Evolutionary conservation across 2,797 vertebrate genomes (phyloP).

Genomic region (Enteromius fasciolatus): DNA sequence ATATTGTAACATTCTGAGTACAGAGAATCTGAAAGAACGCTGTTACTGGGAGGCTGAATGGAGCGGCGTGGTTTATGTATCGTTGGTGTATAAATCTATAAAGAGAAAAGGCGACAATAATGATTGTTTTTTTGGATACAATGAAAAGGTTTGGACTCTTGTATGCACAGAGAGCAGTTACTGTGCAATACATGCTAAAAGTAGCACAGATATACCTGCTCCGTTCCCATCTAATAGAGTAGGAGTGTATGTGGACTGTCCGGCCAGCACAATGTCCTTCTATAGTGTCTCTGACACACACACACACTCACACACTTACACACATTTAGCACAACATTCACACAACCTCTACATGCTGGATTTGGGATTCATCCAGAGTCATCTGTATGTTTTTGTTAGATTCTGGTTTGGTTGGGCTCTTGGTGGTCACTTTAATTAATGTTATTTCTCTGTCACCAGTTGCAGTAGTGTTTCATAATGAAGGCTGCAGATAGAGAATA

Average conservation of each 20-base stretch:
- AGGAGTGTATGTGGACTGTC: not conserved
- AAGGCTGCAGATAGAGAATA: too few relatives aligned
- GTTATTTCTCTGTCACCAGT: too few relatives aligned
- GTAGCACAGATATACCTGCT: conserved; percentile 1
- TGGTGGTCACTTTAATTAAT: too few relatives aligned
- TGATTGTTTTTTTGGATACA: conserved; percentile 1
- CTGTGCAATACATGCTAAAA: conserved; percentile 4
- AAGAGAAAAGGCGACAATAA: not conserved
- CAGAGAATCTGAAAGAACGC: not conserved
- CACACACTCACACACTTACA: not conserved
- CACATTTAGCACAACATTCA: conserved; percentile 1
- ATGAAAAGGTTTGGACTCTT: not conserved
- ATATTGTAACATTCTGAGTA: not conserved
- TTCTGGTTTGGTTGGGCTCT: too few relatives aligned
- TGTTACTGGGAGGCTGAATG: not conserved
- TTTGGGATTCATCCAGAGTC: not conserved
- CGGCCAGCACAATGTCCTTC: not conserved
- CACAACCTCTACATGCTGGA: not conserved
- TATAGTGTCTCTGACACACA: not conserved
- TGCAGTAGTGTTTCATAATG: too few relatives aligned
- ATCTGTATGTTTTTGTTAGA: not conserved
- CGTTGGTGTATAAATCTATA: not conserved
- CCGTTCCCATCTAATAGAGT: not conserved
- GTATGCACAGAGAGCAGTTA: not conserved
- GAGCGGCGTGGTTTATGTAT: not conserved